Evolutionary conservation across 2,797 vertebrate species (phyloP).

Genomic region (Falco rusticolus): DNA sequence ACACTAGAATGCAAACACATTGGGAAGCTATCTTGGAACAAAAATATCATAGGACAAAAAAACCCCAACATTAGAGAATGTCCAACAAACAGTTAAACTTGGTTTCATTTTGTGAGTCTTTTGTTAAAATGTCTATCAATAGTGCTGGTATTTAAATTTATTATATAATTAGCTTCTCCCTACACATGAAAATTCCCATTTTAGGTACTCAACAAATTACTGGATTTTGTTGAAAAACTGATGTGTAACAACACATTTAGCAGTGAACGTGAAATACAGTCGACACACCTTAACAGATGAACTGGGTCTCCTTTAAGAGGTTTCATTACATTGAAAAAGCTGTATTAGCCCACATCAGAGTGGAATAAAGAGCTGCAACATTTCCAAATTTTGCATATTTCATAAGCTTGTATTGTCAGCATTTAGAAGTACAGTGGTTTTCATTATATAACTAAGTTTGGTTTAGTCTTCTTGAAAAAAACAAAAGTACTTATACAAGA

Average conservation of each 20-base stretch:
- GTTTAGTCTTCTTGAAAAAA: constrained; percentile 19
- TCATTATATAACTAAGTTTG: background rate
- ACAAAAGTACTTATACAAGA: background rate
- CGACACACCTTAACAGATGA: background rate
- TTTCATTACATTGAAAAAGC: constrained; percentile 2
- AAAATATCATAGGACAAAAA: background rate
- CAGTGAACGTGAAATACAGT: background rate
- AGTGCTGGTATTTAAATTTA: background rate
- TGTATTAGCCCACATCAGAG: background rate
- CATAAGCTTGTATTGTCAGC: background rate
- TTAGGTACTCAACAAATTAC: background rate
- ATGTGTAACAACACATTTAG: constrained; percentile 2
- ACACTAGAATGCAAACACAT: background rate
- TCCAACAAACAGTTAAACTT: background rate
- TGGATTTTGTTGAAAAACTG: background rate
- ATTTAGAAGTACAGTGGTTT: background rate
- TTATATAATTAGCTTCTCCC: background rate
- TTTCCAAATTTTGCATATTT: constrained; percentile 4
- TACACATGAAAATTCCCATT: background rate
- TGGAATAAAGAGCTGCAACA: background rate
- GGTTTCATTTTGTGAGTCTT: background rate
- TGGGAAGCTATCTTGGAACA: background rate
- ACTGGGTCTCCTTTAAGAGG: background rate
- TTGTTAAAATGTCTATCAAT: background rate
- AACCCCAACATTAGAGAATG: background rate